phyloP scores from a whole-genome alignment of 1,140 invertebrate genomes.

The Acromyrmex charruanus region DNA sequence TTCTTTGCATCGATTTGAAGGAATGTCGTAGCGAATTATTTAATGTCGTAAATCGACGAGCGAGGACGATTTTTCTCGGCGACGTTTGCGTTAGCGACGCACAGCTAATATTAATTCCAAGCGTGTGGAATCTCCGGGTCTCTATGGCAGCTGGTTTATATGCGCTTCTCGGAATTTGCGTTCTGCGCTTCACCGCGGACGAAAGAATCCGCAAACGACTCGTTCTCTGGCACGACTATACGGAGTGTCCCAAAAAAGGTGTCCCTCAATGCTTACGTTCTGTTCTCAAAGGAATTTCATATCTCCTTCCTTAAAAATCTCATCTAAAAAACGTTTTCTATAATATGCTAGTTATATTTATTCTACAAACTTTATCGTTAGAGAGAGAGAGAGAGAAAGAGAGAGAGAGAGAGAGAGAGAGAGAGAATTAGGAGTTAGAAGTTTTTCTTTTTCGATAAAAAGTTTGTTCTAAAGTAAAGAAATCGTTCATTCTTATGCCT shows the following conservation, averaged over 20 bases:
- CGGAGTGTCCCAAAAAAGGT: slow-evolving; percentile 50
- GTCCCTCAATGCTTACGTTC: neutral
- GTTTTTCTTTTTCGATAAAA: neutral
- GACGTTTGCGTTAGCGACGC: slow-evolving; percentile 62
- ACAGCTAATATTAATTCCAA: slow-evolving; percentile 75
- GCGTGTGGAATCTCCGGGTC: slow-evolving; percentile 72
- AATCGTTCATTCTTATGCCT: neutral
- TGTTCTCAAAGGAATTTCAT: neutral
- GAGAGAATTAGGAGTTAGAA: neutral
- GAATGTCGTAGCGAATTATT: slow-evolving; percentile 19
- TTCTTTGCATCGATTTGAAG: neutral
- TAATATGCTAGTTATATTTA: too few species aligned
- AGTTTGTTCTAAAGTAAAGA: neutral
- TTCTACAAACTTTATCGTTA: neutral
- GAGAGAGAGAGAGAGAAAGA: neutral
- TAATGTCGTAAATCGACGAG: slow-evolving; percentile 18
- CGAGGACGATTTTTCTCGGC: slow-evolving; percentile 47
- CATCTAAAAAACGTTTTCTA: neutral
- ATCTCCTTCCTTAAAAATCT: neutral
- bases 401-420: neutral
- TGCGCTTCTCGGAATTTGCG: slow-evolving; percentile 73
- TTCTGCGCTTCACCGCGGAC: slow-evolving; percentile 61
- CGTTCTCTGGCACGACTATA: slow-evolving; percentile 48
- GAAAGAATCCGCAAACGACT: slow-evolving; percentile 70
- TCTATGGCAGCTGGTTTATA: slow-evolving; percentile 73